Percentiles rank a stretch among this genome's conserved stretches.
These are phyloP conservation scores for Acronicta alni DNA, from an alignment of 2,888 invertebrate genomes.

Conservation along the genomic window DNA sequence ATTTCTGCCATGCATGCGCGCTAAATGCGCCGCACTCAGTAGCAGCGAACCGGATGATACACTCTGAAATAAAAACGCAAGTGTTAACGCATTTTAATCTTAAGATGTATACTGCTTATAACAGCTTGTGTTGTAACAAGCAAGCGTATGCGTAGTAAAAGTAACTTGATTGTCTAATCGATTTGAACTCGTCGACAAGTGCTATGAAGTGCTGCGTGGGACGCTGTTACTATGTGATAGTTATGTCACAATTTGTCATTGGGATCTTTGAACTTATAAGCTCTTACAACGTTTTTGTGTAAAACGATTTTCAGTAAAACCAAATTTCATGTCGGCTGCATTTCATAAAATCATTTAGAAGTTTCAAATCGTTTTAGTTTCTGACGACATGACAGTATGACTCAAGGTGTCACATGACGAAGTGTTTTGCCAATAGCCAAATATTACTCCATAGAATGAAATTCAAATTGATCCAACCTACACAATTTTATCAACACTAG, in stretches of 20 bases:
- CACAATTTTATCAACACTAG: background rate
- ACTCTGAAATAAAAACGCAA: conserved; percentile 89
- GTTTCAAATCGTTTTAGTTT: conserved; percentile 7
- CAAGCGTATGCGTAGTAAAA: conserved; percentile 37
- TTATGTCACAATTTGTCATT: conserved; percentile 46
- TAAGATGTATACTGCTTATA: conserved; percentile 2
- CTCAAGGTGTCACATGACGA: conserved; percentile 19
- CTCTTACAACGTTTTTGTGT: background rate
- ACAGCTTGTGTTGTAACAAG: conserved; percentile 22
- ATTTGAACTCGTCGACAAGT: conserved; percentile 44
- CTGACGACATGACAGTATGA: conserved; percentile 22
- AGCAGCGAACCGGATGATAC: conserved; percentile 94
- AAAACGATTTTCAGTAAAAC: too few relatives aligned
- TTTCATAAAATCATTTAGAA: background rate
- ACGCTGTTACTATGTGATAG: conserved; percentile 33
- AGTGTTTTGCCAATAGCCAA: conserved; percentile 20
- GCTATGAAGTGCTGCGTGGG: conserved; percentile 37
- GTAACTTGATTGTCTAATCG: conserved; percentile 42
- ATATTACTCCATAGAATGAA: conserved; percentile 19
- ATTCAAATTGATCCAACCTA: conserved; percentile 14
- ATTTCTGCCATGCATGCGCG: conserved; percentile 86
- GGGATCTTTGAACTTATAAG: conserved; percentile 30
- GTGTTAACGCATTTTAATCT: conserved; percentile 6
- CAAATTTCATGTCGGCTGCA: too few relatives aligned
- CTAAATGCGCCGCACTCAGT: conserved; percentile 93